Percentiles rank a stretch among this genome's conserved stretches.
phyloP scores from a whole-genome alignment of 2,113 vertebrate species.

The Dipodomys ordii region DNA sequence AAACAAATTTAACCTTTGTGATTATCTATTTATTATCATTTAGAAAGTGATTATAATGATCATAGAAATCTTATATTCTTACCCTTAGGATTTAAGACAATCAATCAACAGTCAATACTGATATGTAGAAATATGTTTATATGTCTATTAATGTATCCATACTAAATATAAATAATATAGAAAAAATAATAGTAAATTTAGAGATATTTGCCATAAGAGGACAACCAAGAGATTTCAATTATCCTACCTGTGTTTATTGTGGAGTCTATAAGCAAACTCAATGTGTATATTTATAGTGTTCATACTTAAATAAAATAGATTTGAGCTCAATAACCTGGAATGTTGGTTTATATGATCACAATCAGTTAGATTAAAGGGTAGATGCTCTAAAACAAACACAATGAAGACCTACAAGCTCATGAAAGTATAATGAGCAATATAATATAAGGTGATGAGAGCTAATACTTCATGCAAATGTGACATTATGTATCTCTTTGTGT shows the following conservation, averaged over 20 bases:
- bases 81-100: background rate
- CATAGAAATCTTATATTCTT: background rate
- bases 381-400: conserved; percentile 65
- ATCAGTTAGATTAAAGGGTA: conserved; percentile 80
- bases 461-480: conserved; percentile 82
- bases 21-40: background rate
- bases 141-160: background rate
- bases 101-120: background rate
- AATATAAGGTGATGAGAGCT: conserved; percentile 81
- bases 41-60: background rate
- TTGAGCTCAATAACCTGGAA: conserved; percentile 74
- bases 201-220: background rate
- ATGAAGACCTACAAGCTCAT: conserved; percentile 65
- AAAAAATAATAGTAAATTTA: background rate
- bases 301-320: conserved; percentile 75
- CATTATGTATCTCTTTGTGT: conserved; percentile 73
- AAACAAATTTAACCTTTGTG: background rate
- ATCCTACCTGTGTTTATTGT: background rate
- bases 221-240: background rate
- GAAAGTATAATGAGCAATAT: conserved; percentile 83
- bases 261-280: conserved; percentile 22
- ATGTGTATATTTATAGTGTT: background rate
- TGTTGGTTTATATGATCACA: conserved; percentile 73
- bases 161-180: background rate
- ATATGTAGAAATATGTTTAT: background rate